phyloP scores from a whole-genome alignment of 2,113 vertebrate genomes.

The Ptilorrhoa leucosticta region DNA sequence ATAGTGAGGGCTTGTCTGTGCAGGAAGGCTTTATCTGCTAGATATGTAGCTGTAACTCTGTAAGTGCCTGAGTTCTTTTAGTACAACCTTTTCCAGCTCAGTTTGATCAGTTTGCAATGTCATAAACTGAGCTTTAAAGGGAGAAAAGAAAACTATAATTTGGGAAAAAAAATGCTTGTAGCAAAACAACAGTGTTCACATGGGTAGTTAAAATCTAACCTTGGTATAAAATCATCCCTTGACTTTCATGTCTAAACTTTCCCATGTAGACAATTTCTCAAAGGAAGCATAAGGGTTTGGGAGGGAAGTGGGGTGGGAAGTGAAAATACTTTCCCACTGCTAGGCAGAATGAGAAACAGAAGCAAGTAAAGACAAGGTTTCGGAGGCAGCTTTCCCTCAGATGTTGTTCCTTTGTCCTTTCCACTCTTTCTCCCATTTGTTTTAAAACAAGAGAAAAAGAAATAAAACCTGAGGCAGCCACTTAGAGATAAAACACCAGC shows the following conservation, averaged over 20 bases:
- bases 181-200: not conserved
- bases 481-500: not conserved
- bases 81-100: not conserved
- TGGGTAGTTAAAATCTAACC: not conserved
- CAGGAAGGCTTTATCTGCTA: not conserved
- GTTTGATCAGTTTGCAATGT: not conserved
- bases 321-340: not conserved
- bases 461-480: not conserved
- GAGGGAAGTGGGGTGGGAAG: not conserved
- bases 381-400: not conserved
- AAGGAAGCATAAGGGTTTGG: not conserved
- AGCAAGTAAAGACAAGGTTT: not conserved
- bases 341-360: not conserved
- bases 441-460: not conserved
- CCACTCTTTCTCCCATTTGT: not conserved
- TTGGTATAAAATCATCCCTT: not conserved
- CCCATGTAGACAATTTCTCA: not conserved
- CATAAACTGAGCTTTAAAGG: not conserved
- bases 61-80: not conserved
- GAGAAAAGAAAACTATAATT: not conserved
- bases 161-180: not conserved
- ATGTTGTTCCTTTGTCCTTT: not conserved
- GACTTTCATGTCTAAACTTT: slow-evolving; percentile 14
- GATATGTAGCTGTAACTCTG: not conserved
- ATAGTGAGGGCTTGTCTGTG: not conserved